Base-by-base conservation (phyloP, 1,140 invertebrate genomes). In the Lethrus apterus region DNA sequence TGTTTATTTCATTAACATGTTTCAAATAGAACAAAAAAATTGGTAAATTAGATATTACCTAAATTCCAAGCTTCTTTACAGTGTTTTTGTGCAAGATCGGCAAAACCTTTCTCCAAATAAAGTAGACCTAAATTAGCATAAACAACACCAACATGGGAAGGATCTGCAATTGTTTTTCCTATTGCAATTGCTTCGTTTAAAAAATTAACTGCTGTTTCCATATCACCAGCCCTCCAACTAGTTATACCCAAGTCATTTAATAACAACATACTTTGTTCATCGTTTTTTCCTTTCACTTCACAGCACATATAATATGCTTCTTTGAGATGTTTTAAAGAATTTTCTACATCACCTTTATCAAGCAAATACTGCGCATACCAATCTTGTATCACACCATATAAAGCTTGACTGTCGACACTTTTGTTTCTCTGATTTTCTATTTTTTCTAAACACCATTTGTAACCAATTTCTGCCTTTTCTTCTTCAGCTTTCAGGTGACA, bases 241-340 rank as follows among this genome's bases (percentile, higher is more conserved):
- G 86, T 75, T 32, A 82, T 84, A 24, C 85, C 90, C 44, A 94
- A 72, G 65, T 94, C 87, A 75, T 93, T 94, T 4, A 93, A 64
- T 26, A 93, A 71, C 15, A 89, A 68, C 13, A 89, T 77, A 48
- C 77, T 79, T 62, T 92, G 84, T 55, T 84, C 78, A 56, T 79
- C 76, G 5, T 78, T 64, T 32, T 77, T 60, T 4, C 87, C 87
- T 62, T 85, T 68, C 1, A 83, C 58, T 60, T 77, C 66, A 35
- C 70, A 59, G 45, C 83, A 84, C 49, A 81, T 70, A 17, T 83
- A 68, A 54, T 85, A 79, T 24, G 89, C 79, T 64, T 80, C 76
- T 33, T 76, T 69, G 58, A 92, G 78, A 52, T 80, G 71, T 30
- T 72, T 70, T 26, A 81, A 70, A 1, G 87, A 83, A 54, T 86